Evolutionary conservation across 2,797 vertebrate species (phyloP).

Genomic region (Rhinichthys osculus): DNA sequence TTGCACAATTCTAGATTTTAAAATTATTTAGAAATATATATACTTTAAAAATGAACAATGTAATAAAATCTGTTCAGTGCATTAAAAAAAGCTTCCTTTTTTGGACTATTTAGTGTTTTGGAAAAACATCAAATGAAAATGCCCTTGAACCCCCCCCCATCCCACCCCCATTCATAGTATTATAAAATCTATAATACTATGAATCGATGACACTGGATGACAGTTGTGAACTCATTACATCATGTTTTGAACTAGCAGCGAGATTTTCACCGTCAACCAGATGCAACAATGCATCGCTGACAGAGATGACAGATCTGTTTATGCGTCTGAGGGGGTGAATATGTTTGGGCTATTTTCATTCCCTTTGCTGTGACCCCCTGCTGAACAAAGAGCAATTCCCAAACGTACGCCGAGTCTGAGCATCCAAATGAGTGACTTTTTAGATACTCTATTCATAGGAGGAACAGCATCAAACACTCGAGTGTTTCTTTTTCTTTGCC

Average conservation of each 20-base stretch:
- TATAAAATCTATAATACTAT: background rate
- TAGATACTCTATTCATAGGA: conserved; percentile 45
- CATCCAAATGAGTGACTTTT: conserved; percentile 48
- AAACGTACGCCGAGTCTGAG: conserved; percentile 42
- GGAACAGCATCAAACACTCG: conserved; percentile 54
- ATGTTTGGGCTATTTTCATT: conserved; percentile 61
- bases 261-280: conserved; percentile 30
- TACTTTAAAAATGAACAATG: background rate
- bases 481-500: conserved; percentile 11
- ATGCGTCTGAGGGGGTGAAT: conserved; percentile 45
- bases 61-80: background rate
- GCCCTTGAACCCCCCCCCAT: background rate
- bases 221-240: conserved; percentile 31
- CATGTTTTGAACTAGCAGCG: conserved; percentile 33
- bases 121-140: background rate
- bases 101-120: background rate
- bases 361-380: conserved; percentile 55
- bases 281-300: background rate
- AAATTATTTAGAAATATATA: background rate
- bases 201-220: background rate
- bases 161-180: too few relatives aligned
- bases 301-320: conserved; percentile 43
- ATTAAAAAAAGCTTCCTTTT: background rate
- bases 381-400: conserved; percentile 54
- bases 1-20: background rate